phyloP scores from a whole-genome alignment of 2,888 invertebrate species.

The Andrena chrysosceles region DNA sequence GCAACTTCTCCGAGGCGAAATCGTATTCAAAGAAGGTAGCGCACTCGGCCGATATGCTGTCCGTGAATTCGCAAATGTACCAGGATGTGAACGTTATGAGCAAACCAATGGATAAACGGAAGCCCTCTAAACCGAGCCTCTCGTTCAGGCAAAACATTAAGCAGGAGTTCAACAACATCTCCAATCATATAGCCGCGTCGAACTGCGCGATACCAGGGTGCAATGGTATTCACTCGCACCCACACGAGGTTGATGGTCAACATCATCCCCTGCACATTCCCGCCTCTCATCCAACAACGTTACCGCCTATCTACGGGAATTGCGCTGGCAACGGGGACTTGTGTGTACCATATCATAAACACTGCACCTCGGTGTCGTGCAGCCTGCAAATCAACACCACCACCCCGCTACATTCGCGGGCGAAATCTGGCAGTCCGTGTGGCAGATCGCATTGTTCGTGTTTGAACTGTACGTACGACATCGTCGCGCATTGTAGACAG shows the following conservation, averaged over 20 bases:
- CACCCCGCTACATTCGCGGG: constrained; percentile 66
- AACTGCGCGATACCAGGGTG: constrained; percentile 70
- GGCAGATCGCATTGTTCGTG: constrained; percentile 74
- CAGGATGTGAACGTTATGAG: constrained; percentile 53
- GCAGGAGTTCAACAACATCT: constrained; percentile 68
- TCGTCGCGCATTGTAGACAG: constrained; percentile 77
- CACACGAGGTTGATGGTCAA: constrained; percentile 70
- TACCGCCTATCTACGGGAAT: constrained; percentile 73
- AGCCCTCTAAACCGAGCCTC: constrained; percentile 59
- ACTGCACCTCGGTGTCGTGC: constrained; percentile 75
- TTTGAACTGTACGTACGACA: constrained; percentile 76
- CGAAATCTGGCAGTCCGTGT: constrained; percentile 56
- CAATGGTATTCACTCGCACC: constrained; percentile 59
- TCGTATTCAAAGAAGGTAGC: constrained; percentile 55
- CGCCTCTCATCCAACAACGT: constrained; percentile 62
- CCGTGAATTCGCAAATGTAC: constrained; percentile 52
- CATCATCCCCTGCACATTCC: constrained; percentile 74
- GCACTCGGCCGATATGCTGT: constrained; percentile 52
- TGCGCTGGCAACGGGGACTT: constrained; percentile 73
- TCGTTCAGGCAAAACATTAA: constrained; percentile 68
- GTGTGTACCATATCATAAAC: constrained; percentile 78
- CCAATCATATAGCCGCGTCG: constrained; percentile 64
- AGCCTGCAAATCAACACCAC: constrained; percentile 73
- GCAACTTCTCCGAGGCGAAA: constrained; percentile 61
- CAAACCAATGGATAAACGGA: constrained; percentile 64